Evolutionary conservation across 2,888 invertebrate species (phyloP), one percentile per base, ranked within the genome.

Genomic region (Drepana falcataria): DNA sequence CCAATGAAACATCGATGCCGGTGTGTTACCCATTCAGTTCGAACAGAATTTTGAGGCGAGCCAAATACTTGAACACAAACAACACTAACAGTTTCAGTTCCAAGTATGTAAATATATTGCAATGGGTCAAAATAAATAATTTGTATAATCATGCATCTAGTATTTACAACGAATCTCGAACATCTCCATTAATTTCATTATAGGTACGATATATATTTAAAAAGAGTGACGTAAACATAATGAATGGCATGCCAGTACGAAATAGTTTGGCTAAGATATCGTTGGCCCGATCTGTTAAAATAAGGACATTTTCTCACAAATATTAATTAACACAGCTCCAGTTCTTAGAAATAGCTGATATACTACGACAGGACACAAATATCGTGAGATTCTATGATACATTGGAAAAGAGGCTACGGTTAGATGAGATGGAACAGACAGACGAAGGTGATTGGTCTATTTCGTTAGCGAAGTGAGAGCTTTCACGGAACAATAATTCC

Each of bases 341-440:
- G 52, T 55, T 53, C 56, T 49, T 58, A 55, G 59, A 63, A 51
- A 61, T 59, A 55, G 59, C 48, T 55, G 48, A 49, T 56, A 53
- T 55, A 58, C 48, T 48, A 59, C 57, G 52, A 51, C 37, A 35
- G 48, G 44, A 55, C 55, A 57, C 55, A 58, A 53, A 64, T 64
- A 67, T 61, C 61, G 63, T 77, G 81, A 84, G 80, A 81, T 82
- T 82, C 81, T 75, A 73, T 73, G 59, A 70, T 65, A 74, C 71
- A 75, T 73, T 71, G 77, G 68, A 71, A 65, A 67, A 69, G 59
- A 57, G 54, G 53, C 51, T 69, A 70, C 57, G 71, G 71, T 69
- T 77, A 85, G 87, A 88, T 88, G 85, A 85, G 87, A 88, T 88
- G 85, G 87, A 87, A 83, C 71, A 83, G 85, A 86, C 83, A 71